Percentiles rank a stretch among this genome's conserved stretches.
Evolutionary conservation across 1,140 invertebrate species (phyloP).

Genomic region (Brachionus asplanchnoidis): DNA sequence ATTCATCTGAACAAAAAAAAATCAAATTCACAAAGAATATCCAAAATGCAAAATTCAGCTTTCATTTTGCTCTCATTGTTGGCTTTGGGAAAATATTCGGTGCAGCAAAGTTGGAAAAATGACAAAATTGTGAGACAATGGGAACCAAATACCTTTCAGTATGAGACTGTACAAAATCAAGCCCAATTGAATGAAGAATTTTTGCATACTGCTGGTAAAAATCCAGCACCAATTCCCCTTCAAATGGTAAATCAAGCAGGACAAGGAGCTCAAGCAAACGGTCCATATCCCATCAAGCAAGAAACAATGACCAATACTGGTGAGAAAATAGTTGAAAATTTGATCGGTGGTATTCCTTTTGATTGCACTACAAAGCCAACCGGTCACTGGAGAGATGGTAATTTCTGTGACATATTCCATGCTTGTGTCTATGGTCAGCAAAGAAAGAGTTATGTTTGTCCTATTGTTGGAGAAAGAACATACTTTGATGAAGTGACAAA

Average conservation of each 20-base stretch:
- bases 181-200: not conserved
- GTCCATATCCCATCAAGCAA: slow-evolving; percentile 9
- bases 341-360: slow-evolving; percentile 38
- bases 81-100: not conserved
- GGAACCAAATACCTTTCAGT: not conserved
- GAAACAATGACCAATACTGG: slow-evolving; percentile 36
- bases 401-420: slow-evolving; percentile 39
- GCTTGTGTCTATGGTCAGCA: slow-evolving; percentile 31
- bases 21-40: not conserved
- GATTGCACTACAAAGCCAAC: not conserved
- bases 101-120: slow-evolving; percentile 29
- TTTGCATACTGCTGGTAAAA: not conserved
- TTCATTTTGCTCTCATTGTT: not conserved
- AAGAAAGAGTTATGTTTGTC: slow-evolving; percentile 15
- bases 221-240: not conserved
- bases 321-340: slow-evolving; percentile 26
- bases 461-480: slow-evolving; percentile 1
- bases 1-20: not conserved
- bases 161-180: not conserved
- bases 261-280: not conserved
- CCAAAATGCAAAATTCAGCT: not conserved
- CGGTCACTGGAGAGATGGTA: slow-evolving; percentile 32
- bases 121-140: slow-evolving; percentile 28
- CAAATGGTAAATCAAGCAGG: not conserved
- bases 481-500: slow-evolving; percentile 39